Base-by-base conservation (phyloP, 2,888 invertebrate genomes). In the Tuta absoluta region DNA sequence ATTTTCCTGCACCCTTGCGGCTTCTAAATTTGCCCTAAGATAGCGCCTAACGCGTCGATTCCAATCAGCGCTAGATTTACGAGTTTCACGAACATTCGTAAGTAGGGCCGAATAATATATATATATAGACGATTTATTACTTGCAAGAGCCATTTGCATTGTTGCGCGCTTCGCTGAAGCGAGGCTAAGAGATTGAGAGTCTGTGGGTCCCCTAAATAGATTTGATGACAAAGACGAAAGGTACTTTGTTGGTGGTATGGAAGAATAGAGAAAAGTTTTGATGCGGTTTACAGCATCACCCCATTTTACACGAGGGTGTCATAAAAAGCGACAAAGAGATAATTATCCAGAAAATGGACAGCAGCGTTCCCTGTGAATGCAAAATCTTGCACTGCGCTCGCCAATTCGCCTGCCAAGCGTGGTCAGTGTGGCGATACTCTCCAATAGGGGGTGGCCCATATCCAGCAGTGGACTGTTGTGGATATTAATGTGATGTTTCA, bases 21-120 rank as follows among this genome's bases (percentile, higher is more conserved):
- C 23, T 21, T 51, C 56, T 28, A 56, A 56, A 56, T 56, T 56
- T 17, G 49, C 49, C 49, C 8, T 1, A 7, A 12, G 23, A 17
- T 41, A 49, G 7, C 19, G 59, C 66, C 66, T 64, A 64, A 74
- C 67, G 71, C 70, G 65, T 66, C 71, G 66, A 58, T 67, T 69
- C 72, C 75, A 77, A 80, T 80, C 79, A 76, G 72, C 33, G 4
- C 8, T 33, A 33, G 33, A 33, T 33, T 33, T 51, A 62, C 37
- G 66, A 71, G 71, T 80, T 80, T 80, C 78, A 81, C 73, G 74
- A 63, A 70, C 66, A 38, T 28, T 53, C 62, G 66, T 71, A 70
- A 72, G 72, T 72, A 72, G 68, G 71, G 65, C 68, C 64, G 73
- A 72, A 75, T 75, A 75, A 79, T 77, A 77, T 76, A 77, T 8